phyloP scores from a whole-genome alignment of 2,888 invertebrate genomes.

The Ichneumon xanthorius region DNA sequence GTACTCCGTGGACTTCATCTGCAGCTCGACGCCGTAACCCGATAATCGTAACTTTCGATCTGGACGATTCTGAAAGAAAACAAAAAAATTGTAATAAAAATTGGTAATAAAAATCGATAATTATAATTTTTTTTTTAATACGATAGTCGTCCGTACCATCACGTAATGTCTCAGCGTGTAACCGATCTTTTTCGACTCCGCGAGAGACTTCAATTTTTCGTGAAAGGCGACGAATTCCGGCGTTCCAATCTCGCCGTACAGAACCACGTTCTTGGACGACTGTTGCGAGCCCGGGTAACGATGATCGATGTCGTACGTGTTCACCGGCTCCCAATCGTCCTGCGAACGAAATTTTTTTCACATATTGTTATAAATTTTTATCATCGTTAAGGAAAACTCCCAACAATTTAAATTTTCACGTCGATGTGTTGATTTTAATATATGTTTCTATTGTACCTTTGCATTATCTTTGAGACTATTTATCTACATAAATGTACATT shows the following conservation, averaged over 20 bases:
- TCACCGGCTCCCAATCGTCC: constrained; percentile 83
- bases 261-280: constrained; percentile 88
- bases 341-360: constrained; percentile 65
- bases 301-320: constrained; percentile 93
- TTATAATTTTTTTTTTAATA: not conserved
- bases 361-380: not conserved
- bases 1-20: constrained; percentile 99
- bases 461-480: too few species aligned
- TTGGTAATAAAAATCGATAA: constrained; percentile 2
- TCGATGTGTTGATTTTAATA: too few species aligned
- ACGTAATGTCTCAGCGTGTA: constrained; percentile 96
- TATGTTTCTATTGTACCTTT: too few species aligned
- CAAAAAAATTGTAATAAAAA: constrained; percentile 29
- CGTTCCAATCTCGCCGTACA: constrained; percentile 96
- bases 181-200: constrained; percentile 90
- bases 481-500: too few species aligned
- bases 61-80: constrained; percentile 81
- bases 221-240: constrained; percentile 91
- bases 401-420: too few species aligned
- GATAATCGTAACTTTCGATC: constrained; percentile 91
- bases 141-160: constrained; percentile 86
- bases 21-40: constrained; percentile 99
- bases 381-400: too few species aligned
- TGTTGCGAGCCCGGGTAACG: constrained; percentile 92
- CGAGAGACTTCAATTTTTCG: constrained; percentile 88